Conservation (phyloP, 2,113 vertebrate species). For the Nibea coibor region DNA sequence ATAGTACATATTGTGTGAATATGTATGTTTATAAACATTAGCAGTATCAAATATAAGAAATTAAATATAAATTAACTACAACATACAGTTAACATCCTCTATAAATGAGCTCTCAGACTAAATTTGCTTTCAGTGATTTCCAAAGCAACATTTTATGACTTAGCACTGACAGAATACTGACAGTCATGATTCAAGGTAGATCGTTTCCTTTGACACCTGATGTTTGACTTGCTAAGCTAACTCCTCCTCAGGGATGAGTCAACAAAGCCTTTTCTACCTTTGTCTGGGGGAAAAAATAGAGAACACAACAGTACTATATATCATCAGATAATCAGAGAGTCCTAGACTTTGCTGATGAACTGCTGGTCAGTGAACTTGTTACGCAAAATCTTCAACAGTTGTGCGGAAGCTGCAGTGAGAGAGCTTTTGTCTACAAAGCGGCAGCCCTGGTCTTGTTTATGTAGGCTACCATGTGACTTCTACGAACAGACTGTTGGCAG, state of each 20-base stretch:
- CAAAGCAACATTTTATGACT: neutral
- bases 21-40: neutral
- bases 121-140: neutral
- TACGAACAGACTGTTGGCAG: constrained; percentile 41
- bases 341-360: constrained; percentile 56
- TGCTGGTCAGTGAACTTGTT: constrained; percentile 64
- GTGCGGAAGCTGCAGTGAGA: constrained; percentile 13
- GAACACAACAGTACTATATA: constrained; percentile 17
- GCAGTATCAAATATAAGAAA: neutral
- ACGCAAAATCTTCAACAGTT: constrained; percentile 39
- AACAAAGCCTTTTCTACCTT: constrained; percentile 49
- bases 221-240: constrained; percentile 53
- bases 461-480: constrained; percentile 46
- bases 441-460: constrained; percentile 43
- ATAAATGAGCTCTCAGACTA: neutral
- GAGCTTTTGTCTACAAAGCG: constrained; percentile 24
- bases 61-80: neutral
- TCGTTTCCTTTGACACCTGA: constrained; percentile 17
- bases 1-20: neutral
- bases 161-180: neutral
- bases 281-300: constrained; percentile 17
- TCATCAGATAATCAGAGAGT: constrained; percentile 40
- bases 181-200: constrained; percentile 23
- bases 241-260: constrained; percentile 30
- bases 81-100: neutral